Percentiles rank a stretch among this genome's conserved stretches.
Conservation (phyloP, 1,140 invertebrate species). For the Elysia chlorotica region DNA sequence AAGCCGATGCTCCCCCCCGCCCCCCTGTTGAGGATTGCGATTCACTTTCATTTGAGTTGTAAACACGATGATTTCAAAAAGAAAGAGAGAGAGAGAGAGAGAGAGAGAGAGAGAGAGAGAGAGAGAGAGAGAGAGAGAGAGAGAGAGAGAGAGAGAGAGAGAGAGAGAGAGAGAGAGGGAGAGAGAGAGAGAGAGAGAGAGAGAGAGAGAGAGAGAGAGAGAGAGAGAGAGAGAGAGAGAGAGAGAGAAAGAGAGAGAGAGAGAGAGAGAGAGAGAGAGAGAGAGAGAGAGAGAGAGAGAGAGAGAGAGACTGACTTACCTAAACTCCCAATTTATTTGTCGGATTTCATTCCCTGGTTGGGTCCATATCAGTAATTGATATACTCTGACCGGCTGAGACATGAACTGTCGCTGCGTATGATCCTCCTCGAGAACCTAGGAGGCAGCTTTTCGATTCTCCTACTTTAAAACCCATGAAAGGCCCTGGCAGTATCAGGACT, state of each 20-base stretch:
- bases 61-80: background rate
- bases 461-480: too few species aligned
- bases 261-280: background rate
- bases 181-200: conserved; percentile 2
- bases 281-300: conserved; percentile 3
- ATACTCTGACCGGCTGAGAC: too few species aligned
- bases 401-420: too few species aligned
- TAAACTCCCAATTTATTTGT: too few species aligned
- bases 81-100: conserved; percentile 3
- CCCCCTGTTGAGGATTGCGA: background rate
- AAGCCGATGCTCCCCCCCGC: too few species aligned
- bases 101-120: conserved; percentile 1
- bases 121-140: background rate
- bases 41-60: background rate
- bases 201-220: background rate
- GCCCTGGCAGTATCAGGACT: too few species aligned
- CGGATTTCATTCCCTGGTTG: too few species aligned
- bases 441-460: too few species aligned
- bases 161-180: background rate
- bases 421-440: too few species aligned
- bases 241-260: background rate
- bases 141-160: background rate
- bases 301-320: background rate
- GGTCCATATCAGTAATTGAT: too few species aligned
- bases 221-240: background rate